Base-by-base conservation (phyloP, 2,113 vertebrate species). In the Alosa alosa region DNA sequence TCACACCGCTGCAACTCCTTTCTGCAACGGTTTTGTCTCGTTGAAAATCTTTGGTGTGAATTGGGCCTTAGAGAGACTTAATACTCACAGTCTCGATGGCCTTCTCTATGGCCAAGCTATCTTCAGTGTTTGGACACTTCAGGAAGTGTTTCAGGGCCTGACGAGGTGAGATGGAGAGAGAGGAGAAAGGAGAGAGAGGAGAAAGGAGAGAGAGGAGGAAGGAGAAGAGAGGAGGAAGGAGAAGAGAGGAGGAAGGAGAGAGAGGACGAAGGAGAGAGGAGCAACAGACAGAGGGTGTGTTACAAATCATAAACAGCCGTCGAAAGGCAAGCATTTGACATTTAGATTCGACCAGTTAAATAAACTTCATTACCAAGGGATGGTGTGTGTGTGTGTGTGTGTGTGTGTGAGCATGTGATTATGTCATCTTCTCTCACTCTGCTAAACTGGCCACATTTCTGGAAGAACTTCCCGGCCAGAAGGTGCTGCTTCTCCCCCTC, bases 71-170 rank as follows among this genome's bases (percentile, higher is more conserved):
- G 13, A 52, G 41, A 44, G 41, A 44, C 41, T 44, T 52, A 39
- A 39, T 88, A 81, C 96, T 97, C 95, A 99, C 98, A 45, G 97
- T 98, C 93, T 99, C 96, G 85, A 99, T 99, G 0, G 98, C 97
- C 97, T 99, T 98, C 94, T 99, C 97, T 86, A 99, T 95, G 18
- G 97, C 97, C 91, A 95, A 84, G 87, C 94, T 97, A 90, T 99
- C 97, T 82, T 99, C 98, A 36, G 95, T 93, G 90, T 85, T 96
- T 81, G 97, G 95, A 92, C 97, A 97, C 92, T 98, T 97, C 86
- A 99, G 86, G 87, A 99, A 99, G 89, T 99, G 98, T 85, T 97
- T 98, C 87, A 99, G 93, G 4, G 98, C 98, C 98, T 99, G 92
- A 89, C 93, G 44, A 87, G 86, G 8, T 88, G 57, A 55, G 55